Percentiles rank a stretch among this genome's conserved stretches.
phyloP scores from a whole-genome alignment of 2,113 vertebrate species.

The Holacanthus passer region DNA sequence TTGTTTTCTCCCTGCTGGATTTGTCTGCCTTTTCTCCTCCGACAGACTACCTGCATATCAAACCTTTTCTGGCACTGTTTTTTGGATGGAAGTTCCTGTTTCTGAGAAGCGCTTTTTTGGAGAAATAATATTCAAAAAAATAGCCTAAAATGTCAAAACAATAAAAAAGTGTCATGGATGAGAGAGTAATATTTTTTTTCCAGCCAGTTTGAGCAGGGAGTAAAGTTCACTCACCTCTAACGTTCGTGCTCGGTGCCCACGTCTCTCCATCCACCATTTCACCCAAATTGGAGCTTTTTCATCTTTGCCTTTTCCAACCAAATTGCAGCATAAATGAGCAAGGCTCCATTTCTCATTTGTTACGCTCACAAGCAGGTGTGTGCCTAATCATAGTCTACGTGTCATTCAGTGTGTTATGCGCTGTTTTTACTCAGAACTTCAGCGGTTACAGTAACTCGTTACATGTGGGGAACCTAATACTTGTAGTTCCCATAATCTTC shows the following conservation, averaged over 20 bases:
- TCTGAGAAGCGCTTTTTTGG: no score
- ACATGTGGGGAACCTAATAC: not conserved
- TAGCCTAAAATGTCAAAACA: not conserved
- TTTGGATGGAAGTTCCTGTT: no score
- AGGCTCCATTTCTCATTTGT: not conserved
- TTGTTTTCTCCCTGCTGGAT: no score
- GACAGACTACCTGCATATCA: no score
- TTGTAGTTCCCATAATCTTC: constrained; percentile 8
- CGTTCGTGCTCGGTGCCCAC: not conserved
- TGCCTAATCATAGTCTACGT: not conserved
- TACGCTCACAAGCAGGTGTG: not conserved
- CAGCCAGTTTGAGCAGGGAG: not conserved
- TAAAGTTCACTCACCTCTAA: constrained; percentile 9
- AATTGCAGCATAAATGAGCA: not conserved
- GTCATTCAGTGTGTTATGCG: not conserved
- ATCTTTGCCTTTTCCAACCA: not conserved
- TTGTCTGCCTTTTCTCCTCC: no score
- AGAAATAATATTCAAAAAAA: not conserved
- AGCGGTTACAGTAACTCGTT: not conserved
- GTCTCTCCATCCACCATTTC: constrained; percentile 10
- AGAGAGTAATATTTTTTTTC: not conserved
- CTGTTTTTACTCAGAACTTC: not conserved
- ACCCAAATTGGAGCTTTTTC: constrained; percentile 4
- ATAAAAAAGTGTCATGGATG: not conserved
- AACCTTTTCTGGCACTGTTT: no score